Evolutionary conservation across 2,113 vertebrate species (phyloP).

Genomic region (Rynchops niger): DNA sequence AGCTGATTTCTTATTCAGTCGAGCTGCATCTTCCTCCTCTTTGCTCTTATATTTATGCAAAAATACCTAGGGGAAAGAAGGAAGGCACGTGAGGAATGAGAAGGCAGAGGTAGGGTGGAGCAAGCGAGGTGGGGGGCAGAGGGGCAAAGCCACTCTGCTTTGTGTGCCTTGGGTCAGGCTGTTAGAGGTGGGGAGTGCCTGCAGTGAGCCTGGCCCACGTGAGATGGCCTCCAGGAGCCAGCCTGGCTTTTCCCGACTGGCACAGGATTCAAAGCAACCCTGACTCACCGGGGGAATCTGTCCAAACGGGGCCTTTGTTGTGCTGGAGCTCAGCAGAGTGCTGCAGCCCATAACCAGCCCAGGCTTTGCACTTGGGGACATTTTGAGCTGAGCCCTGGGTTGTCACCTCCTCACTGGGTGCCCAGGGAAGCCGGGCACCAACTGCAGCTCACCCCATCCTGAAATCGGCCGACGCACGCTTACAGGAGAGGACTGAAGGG

Average conservation of each 20-base stretch:
- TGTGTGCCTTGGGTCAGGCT: not conserved
- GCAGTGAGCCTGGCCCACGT: not conserved
- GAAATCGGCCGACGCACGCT: not conserved
- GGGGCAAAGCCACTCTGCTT: not conserved
- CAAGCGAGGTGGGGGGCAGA: not conserved
- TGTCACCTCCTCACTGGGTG: not conserved
- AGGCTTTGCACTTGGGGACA: not conserved
- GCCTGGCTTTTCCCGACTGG: not conserved
- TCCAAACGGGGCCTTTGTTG: not conserved
- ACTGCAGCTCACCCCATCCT: not conserved
- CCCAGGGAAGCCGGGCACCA: not conserved
- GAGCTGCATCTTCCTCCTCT: conserved; percentile 34
- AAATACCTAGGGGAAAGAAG: conserved; percentile 73
- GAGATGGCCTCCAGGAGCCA: not conserved
- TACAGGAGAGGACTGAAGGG: not conserved
- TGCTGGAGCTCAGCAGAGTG: not conserved
- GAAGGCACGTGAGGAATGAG: not conserved
- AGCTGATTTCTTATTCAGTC: conserved; percentile 46
- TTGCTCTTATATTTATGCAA: conserved; percentile 75
- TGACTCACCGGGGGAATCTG: not conserved
- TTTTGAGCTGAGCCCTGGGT: not conserved
- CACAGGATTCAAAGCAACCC: not conserved
- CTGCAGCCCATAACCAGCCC: not conserved
- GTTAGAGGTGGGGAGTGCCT: not conserved
- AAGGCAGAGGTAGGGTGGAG: not conserved